Percentiles rank a stretch among this genome's conserved stretches.
phyloP scores from a whole-genome alignment of 2,888 invertebrate genomes.

The Petrophora chlorosata region DNA sequence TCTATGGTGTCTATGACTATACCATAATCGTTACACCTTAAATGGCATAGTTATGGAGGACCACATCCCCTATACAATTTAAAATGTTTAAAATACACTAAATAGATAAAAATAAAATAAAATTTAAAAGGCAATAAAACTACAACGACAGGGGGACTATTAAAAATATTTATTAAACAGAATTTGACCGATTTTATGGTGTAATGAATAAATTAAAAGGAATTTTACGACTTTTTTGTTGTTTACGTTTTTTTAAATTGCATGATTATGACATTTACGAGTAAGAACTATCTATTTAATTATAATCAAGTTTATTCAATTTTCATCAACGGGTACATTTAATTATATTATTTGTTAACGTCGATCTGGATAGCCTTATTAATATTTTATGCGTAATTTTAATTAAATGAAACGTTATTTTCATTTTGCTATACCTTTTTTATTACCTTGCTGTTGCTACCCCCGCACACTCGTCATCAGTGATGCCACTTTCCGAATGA shows the following conservation, averaged over 20 bases:
- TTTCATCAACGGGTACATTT: neutral
- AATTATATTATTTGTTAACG: neutral
- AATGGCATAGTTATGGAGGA: too few species aligned
- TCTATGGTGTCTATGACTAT: too few species aligned
- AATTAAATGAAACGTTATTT: neutral
- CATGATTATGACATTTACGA: conserved; percentile 3
- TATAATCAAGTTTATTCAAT: neutral
- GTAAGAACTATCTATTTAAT: neutral
- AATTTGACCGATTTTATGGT: conserved; percentile 5
- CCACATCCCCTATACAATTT: too few species aligned
- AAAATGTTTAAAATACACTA: neutral
- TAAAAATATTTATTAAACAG: conserved; percentile 3
- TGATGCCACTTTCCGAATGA: too few species aligned
- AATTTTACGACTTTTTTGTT: conserved; percentile 13
- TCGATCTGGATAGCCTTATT: neutral
- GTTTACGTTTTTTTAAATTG: conserved; percentile 4
- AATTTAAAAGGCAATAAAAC: conserved; percentile 1
- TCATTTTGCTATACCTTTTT: too few species aligned
- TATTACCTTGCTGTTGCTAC: too few species aligned
- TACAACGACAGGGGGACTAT: conserved; percentile 1
- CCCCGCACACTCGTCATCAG: too few species aligned
- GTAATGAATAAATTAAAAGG: conserved; percentile 8
- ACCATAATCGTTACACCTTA: too few species aligned
- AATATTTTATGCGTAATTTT: neutral
- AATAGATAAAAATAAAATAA: too few species aligned